Evolutionary conservation across 92 coral and sea anemone genomes (phyloP), one percentile per base, ranked within the genome.

Genomic region (Siderastrea siderea): DNA sequence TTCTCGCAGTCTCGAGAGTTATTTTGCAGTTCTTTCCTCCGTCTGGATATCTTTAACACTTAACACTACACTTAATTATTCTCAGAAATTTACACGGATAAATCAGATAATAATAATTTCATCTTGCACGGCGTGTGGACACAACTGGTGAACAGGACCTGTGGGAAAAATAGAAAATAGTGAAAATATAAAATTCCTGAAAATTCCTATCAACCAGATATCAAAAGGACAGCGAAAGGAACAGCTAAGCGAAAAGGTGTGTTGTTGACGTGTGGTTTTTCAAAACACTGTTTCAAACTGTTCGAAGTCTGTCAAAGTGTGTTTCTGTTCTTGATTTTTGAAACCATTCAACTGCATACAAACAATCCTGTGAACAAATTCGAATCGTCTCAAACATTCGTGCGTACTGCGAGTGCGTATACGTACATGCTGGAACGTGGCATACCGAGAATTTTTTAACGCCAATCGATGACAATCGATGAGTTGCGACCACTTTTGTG

Each of bases 391-490:
- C 79, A 53, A 75, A 53, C 79, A 75, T 75, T 75, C 12, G 64
- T 54, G 79, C 79, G 9, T 54, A 75, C 64, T 75, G 65, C 65
- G 50, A 75, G 79, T 75, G 65, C 51, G 9, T 75, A 38, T 75
- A 75, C 50, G 63, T 38, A 75, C 79, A 75, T 2, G 79, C 79
- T 75, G 79, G 79, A 75, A 75, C 48, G 65, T 74, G 79, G 79
- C 17, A 75, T 52, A 74, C 3, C 50, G 50, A 52, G 79, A 74
- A 7, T 74, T 74, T 38, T 78, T 78, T n/a, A 78, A 55, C 46
- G 43, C 84, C 84, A 66, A 66, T 67, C 84, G 52, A 80, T 80
- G 75, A 12, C 75, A 67, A 80, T 80, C 66, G 53, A 80, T 67
- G 45, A 80, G 50, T 80, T 38, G 57, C 84, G 47, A 79, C 74